These are phyloP conservation scores for Macrochelys suwanniensis DNA, from an alignment of 2,797 vertebrate genomes.

Conservation along the genomic window DNA sequence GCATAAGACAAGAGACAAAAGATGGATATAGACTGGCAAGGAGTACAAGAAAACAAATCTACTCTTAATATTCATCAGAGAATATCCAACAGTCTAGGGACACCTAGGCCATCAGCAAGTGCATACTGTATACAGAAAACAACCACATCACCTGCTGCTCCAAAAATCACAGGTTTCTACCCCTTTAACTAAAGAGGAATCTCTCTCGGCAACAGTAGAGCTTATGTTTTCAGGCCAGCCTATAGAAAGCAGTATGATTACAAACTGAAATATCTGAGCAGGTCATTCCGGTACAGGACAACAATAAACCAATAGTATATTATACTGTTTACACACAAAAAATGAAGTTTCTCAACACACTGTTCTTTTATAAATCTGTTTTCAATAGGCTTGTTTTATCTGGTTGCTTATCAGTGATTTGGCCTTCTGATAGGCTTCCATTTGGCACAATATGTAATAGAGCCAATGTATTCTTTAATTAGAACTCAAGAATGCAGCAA, in stretches of 20 bases:
- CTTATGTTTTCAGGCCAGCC: background rate
- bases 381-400: background rate
- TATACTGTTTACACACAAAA: background rate
- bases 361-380: background rate
- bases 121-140: background rate
- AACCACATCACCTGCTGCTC: background rate
- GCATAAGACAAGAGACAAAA: background rate
- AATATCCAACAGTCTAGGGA: background rate
- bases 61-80: rapidly evolving
- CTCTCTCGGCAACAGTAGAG: background rate
- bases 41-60: background rate
- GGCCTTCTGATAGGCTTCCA: background rate
- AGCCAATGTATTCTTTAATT: background rate
- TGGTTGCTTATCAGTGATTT: background rate
- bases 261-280: background rate
- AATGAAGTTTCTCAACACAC: background rate
- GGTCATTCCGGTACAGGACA: background rate
- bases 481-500: background rate
- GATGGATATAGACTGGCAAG: background rate
- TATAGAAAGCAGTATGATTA: background rate
- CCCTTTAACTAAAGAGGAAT: background rate
- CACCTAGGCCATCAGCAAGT: background rate
- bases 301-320: background rate
- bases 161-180: background rate
- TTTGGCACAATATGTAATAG: background rate